Conservation (phyloP, 2,113 vertebrate genomes). For the Brachypodius melanocephalos region DNA sequence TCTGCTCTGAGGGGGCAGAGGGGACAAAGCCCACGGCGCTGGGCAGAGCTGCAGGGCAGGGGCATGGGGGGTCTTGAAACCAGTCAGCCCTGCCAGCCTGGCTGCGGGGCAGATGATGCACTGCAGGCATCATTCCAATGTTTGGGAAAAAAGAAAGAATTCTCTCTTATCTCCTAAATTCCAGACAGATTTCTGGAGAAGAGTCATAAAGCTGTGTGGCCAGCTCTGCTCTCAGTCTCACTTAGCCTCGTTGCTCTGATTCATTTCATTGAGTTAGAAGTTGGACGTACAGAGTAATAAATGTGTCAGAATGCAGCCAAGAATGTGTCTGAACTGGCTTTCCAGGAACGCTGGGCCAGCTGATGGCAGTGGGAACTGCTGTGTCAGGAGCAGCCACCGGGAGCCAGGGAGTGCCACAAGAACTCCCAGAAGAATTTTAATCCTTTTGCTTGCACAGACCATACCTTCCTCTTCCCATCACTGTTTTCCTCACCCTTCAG, state of each 20-base stretch:
- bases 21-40: fast-evolving
- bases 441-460: neutral
- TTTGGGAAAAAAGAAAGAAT: neutral
- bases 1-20: fast-evolving
- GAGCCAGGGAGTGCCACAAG: neutral
- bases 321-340: constrained; percentile 59
- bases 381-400: neutral
- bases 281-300: neutral
- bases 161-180: neutral
- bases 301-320: constrained; percentile 30
- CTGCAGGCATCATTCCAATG: neutral
- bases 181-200: neutral
- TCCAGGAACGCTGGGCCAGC: constrained; percentile 29
- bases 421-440: neutral
- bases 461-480: neutral
- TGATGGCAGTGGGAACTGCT: neutral
- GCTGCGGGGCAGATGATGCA: neutral
- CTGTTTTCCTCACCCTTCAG: neutral
- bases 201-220: neutral
- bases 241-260: neutral
- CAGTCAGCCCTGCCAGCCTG: fast-evolving
- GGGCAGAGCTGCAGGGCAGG: neutral
- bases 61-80: fast-evolving
- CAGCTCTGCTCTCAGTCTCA: neutral
- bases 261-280: neutral